Base-by-base conservation (phyloP, 2,888 invertebrate species). In the Xestia c-nigrum region DNA sequence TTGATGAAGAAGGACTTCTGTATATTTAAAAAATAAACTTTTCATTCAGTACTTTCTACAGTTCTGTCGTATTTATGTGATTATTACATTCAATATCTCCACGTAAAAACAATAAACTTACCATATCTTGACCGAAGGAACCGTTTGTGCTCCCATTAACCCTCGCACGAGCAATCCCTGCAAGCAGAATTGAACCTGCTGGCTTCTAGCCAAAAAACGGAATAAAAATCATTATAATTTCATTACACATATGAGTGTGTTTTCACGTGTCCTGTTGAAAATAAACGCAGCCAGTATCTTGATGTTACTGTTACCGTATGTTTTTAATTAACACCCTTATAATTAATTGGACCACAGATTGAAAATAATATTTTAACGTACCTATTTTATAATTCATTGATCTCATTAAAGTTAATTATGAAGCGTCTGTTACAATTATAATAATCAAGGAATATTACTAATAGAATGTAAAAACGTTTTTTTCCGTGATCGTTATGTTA, bases 201-300 rank as follows among this genome's bases (percentile, higher is more conserved):
- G 81, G 84, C 76, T 72, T 24, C 16, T 38, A 3, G 81, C 81
- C 84, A 83, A 68, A 43, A 38, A 69, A 76, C 61, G 52, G 71
- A 72, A 71, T 76, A 71, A 67, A 64, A 76, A 70, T 79, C 75
- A 72, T 69, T 75, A 75, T 75, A 79, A 79, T 83, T 83, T 74
- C 52, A 74, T 83, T 72, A 83, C 55, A 65, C 46, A 63, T 59
- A 12, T 75, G 46, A 80, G 40, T 59, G 10, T 79, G 52, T 72
- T 69, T 59, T 74, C 55, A 7, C n/a, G 57, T 6, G 57, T 46
- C 52, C 52, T 16, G 16, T 31, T 67, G 19, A 50, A 77, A 67
- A 67, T 72, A 46, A 52, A 55, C 47, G 31, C 66, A 55, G 12
- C 12, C 21, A 14, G 1, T 40, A 52, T 31, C 10, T 66, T 55